These are phyloP conservation scores for Sweltsa coloradensis DNA, from an alignment of 1,140 invertebrate genomes.

Conservation along the genomic window DNA sequence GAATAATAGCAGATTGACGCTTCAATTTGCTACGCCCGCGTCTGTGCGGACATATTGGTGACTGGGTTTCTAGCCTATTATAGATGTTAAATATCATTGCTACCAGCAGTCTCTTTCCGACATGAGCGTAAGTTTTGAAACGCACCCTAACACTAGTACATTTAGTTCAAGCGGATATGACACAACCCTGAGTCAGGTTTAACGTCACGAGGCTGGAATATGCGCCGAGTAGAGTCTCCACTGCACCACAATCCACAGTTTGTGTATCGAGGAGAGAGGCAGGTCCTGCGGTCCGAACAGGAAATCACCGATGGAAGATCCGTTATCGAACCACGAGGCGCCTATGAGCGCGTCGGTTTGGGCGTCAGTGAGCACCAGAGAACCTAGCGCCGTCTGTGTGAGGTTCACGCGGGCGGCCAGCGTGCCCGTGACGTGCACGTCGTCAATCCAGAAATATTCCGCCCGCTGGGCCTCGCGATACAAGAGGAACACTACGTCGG, in stretches of 20 bases:
- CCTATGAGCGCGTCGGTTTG: background rate
- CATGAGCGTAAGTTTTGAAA: too few species aligned
- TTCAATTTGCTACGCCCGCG: too few species aligned
- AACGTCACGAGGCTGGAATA: too few species aligned
- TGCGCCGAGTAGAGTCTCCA: too few species aligned
- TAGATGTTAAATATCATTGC: too few species aligned
- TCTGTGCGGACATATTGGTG: too few species aligned
- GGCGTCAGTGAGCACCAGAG: constrained; percentile 30
- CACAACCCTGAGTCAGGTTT: too few species aligned
- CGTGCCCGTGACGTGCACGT: constrained; percentile 67
- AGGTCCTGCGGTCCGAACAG: constrained; percentile 11
- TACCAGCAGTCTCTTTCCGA: too few species aligned
- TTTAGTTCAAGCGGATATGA: too few species aligned
- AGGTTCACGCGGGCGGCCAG: constrained; percentile 46
- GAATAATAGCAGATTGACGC: too few species aligned
- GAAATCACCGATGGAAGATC: background rate
- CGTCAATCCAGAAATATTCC: constrained; percentile 76
- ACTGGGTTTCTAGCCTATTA: too few species aligned
- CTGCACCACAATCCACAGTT: constrained; percentile 6
- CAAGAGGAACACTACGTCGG: constrained; percentile 51
- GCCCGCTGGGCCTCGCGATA: constrained; percentile 45
- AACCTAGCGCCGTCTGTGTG: constrained; percentile 36
- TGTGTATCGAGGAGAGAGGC: background rate
- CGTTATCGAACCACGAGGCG: background rate
- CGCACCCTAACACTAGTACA: too few species aligned